Conservation (phyloP, 1,140 invertebrate genomes). For the Drosophila kohkoa region DNA sequence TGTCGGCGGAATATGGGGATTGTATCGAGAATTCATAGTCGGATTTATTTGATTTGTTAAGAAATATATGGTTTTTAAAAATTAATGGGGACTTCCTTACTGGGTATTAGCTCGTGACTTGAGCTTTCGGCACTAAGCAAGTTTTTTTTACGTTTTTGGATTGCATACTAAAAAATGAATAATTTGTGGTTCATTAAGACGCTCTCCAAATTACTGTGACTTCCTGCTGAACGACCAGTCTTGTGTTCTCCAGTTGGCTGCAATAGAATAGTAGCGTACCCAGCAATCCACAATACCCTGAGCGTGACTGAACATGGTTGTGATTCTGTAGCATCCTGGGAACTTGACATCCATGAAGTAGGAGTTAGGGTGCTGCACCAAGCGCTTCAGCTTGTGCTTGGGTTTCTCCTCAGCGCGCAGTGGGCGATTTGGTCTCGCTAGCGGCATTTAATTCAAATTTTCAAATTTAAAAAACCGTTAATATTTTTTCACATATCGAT, state of each 20-base stretch:
- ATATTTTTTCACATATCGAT: too few relatives aligned
- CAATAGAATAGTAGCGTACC: conserved; percentile 98
- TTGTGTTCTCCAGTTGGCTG: conserved; percentile 99
- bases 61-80: not conserved
- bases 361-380: conserved; percentile 99
- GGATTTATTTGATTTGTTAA: not conserved
- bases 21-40: not conserved
- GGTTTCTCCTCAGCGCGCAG: conserved; percentile 97
- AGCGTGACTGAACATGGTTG: conserved; percentile 99
- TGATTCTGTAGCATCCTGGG: conserved; percentile 99
- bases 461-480: too few relatives aligned
- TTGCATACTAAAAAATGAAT: conserved; percentile 84
- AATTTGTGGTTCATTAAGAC: conserved; percentile 75
- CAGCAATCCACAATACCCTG: conserved; percentile 98
- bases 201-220: conserved; percentile 90
- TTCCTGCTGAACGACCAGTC: conserved; percentile 98
- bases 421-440: too few relatives aligned
- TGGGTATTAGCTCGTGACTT: not conserved
- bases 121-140: not conserved
- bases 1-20: conserved; percentile 17
- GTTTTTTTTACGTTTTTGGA: conserved; percentile 72
- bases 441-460: too few relatives aligned
- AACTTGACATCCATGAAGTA: conserved; percentile 99
- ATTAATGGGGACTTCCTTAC: not conserved
- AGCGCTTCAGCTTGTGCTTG: conserved; percentile 97